Percentiles rank a stretch among this genome's conserved stretches.
Conservation (phyloP, 2,888 invertebrate species). For the Hyppa rectilinea region DNA sequence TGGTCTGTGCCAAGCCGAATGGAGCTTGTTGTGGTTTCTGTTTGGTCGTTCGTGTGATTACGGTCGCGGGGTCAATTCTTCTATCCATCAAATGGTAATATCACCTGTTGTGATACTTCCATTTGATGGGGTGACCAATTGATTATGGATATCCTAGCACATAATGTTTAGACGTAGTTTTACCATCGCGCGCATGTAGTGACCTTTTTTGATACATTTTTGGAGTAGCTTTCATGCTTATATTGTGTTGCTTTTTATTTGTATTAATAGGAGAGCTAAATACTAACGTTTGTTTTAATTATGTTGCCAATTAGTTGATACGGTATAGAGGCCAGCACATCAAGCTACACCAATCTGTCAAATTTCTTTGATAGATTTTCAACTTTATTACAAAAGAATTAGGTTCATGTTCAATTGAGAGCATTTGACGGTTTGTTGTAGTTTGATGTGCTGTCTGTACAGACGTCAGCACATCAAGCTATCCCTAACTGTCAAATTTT, state of each 20-base stretch:
- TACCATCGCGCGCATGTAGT: constrained; percentile 42
- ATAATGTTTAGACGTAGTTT: constrained; percentile 70
- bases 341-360: no score
- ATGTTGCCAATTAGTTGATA: constrained; percentile 52
- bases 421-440: no score
- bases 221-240: constrained; percentile 41
- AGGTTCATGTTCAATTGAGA: no score
- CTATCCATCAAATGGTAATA: constrained; percentile 83
- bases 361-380: no score
- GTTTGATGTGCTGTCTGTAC: no score
- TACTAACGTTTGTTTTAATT: constrained; percentile 46
- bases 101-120: constrained; percentile 64
- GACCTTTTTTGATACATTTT: constrained; percentile 28
- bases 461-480: no score
- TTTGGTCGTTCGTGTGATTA: constrained; percentile 82
- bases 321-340: no score
- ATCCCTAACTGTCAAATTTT: no score
- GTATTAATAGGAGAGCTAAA: constrained; percentile 30
- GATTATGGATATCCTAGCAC: constrained; percentile 88
- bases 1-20: constrained; percentile 5
- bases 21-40: constrained; percentile 78
- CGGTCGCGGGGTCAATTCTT: constrained; percentile 87
- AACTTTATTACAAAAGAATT: no score
- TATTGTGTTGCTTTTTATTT: constrained; percentile 50
- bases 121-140: constrained; percentile 86